Percentiles rank a stretch among this genome's conserved stretches.
These are phyloP conservation scores for Bagarius yarrelli DNA, from an alignment of 2,113 vertebrate species.

Conservation along the genomic window DNA sequence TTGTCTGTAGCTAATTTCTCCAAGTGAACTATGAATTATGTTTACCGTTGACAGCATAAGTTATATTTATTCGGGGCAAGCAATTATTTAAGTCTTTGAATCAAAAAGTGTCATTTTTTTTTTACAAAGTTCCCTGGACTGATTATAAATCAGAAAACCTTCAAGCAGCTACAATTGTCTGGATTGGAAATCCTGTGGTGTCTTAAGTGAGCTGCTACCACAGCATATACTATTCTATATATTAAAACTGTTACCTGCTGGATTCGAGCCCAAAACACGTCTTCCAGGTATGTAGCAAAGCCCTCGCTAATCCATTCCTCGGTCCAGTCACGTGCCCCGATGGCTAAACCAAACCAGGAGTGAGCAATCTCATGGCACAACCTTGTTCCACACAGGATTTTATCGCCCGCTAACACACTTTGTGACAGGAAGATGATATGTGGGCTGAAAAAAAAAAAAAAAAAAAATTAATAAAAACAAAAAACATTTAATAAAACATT, in stretches of 20 bases:
- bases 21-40: neutral
- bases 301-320: constrained; percentile 98
- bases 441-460: constrained; percentile 85
- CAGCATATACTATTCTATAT: neutral
- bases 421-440: constrained; percentile 95
- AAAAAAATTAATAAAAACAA: no score
- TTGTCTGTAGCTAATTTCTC: neutral
- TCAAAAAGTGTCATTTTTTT: neutral
- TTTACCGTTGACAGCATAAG: neutral
- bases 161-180: neutral
- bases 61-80: neutral
- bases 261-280: constrained; percentile 83
- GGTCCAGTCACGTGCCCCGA: constrained; percentile 92
- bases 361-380: constrained; percentile 96
- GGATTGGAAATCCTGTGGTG: neutral
- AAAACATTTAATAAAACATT: no score
- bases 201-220: no score
- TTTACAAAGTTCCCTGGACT: neutral
- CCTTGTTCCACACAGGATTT: constrained; percentile 81
- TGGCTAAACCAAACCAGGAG: constrained; percentile 93
- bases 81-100: neutral
- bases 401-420: constrained; percentile 74
- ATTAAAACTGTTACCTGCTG: constrained; percentile 88
- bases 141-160: neutral
- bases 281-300: constrained; percentile 92